Evolutionary conservation across 1,140 invertebrate genomes (phyloP), one percentile per base, ranked within the genome.

Genomic region (Lepidurus apus): DNA sequence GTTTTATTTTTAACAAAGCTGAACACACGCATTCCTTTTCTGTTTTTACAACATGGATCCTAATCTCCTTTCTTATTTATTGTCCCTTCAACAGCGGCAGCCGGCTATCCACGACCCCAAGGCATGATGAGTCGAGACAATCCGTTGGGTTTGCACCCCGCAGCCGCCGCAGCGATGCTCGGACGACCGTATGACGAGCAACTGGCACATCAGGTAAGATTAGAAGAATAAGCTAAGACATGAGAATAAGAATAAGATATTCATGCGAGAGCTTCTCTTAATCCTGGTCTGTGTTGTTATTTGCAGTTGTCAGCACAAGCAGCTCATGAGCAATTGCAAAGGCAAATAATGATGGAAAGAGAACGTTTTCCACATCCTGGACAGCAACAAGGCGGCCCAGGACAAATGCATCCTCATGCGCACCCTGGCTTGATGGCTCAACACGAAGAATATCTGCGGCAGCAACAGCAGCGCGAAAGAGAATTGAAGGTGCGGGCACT

Each of bases 321-420:
- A 42, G 91, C 93, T 77, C 93, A 95, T 82, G 93, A 95, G 84
- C 93, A 95, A 82, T 84, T 95, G 42, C 93, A 95, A 84, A 88
- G 94, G 80, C 93, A 95, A 82, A 87, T 95, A 82, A 81, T 83
- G 80, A 84, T 95, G 85, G 93, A 95, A 84, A 87, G 93, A 43
- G 92, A 94, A 81, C 87, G 92, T 78, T 91, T 90, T 82, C 88
- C 87, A 79, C 81, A 83, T 82, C 85, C 88, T 53, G 82, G 80
- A 42, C 80, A 91, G 77, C 24, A 78, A 80, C 74, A 80, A 17
- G 65, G 17, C 6, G 79, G 79, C 42, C 53, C 73, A 43, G 43
- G 73, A 42, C 44, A 73, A 10, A 42, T 79, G 24, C 78, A 79
- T 47, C 78, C 74, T 43, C 78, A 79, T 74, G 78, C 78, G 65